Percentiles rank a stretch among this genome's conserved stretches.
These are phyloP conservation scores for Lasioglossum malachurum DNA, from an alignment of 2,888 invertebrate species.

Conservation along the genomic window DNA sequence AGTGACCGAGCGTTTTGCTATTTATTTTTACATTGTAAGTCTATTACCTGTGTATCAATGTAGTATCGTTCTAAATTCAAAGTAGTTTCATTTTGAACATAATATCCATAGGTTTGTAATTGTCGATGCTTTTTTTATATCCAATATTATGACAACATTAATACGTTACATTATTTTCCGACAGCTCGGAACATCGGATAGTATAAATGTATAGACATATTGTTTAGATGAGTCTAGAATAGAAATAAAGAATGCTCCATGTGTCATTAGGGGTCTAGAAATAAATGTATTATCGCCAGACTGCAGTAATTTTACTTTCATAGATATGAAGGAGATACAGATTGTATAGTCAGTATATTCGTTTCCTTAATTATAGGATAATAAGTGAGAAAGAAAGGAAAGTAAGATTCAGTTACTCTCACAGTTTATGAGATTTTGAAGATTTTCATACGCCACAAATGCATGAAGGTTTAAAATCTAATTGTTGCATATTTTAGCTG, in stretches of 20 bases:
- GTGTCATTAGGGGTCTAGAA: not conserved
- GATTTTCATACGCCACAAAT: not conserved
- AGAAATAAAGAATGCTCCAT: not conserved
- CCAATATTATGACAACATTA: not conserved
- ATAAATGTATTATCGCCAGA: not conserved
- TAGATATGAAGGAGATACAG: no score
- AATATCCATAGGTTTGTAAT: not conserved
- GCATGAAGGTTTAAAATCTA: not conserved
- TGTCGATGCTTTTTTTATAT: not conserved
- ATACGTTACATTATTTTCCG: no score
- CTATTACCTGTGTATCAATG: not conserved
- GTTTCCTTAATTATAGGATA: not conserved
- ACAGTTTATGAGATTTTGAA: not conserved
- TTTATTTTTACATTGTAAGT: not conserved
- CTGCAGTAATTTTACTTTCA: not conserved
- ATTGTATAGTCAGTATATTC: not conserved
- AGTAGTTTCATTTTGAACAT: not conserved
- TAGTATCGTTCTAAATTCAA: not conserved
- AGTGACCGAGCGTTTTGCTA: not conserved
- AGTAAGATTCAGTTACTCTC: not conserved
- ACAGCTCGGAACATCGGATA: not conserved
- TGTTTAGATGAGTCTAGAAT: not conserved
- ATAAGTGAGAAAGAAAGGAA: not conserved
- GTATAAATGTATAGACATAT: not conserved
- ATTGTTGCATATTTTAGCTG: not conserved